Percentiles rank a stretch among this genome's conserved stretches.
These are phyloP conservation scores for Steinernema feltiae DNA, from an alignment of 1,140 invertebrate species.

Conservation along the genomic window DNA sequence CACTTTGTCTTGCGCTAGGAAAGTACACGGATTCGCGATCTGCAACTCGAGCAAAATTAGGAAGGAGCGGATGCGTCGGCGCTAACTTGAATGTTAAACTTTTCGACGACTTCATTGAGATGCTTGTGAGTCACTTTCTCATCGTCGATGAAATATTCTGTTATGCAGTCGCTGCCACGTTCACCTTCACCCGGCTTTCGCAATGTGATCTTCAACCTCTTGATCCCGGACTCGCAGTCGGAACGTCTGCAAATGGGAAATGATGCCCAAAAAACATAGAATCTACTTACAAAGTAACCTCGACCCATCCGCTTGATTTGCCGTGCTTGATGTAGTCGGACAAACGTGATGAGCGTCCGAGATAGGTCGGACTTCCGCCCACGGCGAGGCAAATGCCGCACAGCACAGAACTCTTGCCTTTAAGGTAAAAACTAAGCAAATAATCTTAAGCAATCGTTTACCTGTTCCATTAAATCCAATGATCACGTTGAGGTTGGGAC, in stretches of 20 bases:
- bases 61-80: neutral
- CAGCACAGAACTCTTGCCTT: constrained; percentile 83
- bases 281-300: constrained; percentile 70
- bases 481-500: constrained; percentile 79
- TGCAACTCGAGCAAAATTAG: constrained; percentile 19
- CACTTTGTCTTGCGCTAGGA: constrained; percentile 90
- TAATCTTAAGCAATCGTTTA: too few species aligned
- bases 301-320: constrained; percentile 67
- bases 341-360: constrained; percentile 52
- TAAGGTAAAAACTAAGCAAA: too few species aligned
- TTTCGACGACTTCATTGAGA: constrained; percentile 63
- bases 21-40: constrained; percentile 87
- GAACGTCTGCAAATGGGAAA: constrained; percentile 14
- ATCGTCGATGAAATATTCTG: constrained; percentile 68
- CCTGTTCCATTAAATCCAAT: constrained; percentile 89
- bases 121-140: constrained; percentile 62
- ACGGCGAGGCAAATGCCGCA: constrained; percentile 85
- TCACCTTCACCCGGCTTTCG: constrained; percentile 54
- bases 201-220: constrained; percentile 63
- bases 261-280: constrained; percentile 47
- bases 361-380: constrained; percentile 66
- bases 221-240: constrained; percentile 21
- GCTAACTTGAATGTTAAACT: constrained; percentile 68
- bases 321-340: constrained; percentile 68
- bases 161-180: neutral